phyloP scores from a whole-genome alignment of 2,888 invertebrate genomes.

The Hartigia nigra region DNA sequence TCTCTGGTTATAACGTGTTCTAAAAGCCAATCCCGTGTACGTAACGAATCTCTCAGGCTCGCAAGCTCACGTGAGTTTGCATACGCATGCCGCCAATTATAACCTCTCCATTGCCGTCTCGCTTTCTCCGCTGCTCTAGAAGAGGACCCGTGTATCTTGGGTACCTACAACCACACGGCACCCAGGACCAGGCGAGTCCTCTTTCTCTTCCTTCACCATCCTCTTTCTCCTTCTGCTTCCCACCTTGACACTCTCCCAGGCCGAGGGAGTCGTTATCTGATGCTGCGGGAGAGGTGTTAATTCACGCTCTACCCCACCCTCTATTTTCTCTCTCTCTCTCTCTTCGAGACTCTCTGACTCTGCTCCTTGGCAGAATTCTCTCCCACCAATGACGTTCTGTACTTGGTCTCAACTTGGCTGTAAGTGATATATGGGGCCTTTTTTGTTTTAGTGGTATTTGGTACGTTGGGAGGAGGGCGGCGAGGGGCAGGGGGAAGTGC shows the following conservation, averaged over 20 bases:
- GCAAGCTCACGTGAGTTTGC: conserved; percentile 31
- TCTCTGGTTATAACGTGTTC: background rate
- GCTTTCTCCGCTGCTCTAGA: background rate
- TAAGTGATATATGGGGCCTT: background rate
- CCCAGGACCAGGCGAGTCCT: conserved; percentile 5
- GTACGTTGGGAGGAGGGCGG: background rate
- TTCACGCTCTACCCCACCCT: conserved; percentile 49
- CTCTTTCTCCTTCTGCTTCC: conserved; percentile 18
- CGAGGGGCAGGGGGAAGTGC: no score
- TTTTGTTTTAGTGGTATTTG: background rate
- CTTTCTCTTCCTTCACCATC: conserved; percentile 9
- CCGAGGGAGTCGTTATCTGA: conserved; percentile 51
- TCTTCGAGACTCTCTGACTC: conserved; percentile 4
- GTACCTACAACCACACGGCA: background rate
- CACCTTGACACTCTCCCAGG: conserved; percentile 22
- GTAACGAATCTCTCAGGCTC: conserved; percentile 45
- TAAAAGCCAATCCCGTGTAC: background rate
- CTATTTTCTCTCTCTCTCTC: conserved; percentile 24
- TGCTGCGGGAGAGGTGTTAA: conserved; percentile 62
- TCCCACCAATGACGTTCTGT: background rate
- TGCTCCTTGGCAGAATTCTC: background rate
- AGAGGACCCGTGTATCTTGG: background rate
- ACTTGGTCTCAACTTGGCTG: background rate
- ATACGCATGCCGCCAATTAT: conserved; percentile 49
- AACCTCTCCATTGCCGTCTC: conserved; percentile 28